Conservation (phyloP, 2,113 vertebrate species). For the Nematolebias whitei region DNA sequence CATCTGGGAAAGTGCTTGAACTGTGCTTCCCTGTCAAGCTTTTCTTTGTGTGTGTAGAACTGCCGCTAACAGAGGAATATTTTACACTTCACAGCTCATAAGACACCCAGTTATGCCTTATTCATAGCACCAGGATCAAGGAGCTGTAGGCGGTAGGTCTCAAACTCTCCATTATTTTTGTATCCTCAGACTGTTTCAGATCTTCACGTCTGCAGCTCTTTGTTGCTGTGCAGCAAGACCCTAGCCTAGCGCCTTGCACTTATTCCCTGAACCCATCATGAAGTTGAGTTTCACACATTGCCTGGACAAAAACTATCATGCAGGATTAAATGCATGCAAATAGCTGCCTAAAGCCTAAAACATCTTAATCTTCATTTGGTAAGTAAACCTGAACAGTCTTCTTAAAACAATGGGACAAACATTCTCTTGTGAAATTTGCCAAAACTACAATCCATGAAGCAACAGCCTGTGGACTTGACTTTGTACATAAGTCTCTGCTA, state of each 20-base stretch:
- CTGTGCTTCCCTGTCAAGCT: slow-evolving; percentile 32
- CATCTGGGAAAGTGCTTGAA: slow-evolving; percentile 52
- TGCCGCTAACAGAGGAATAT: slow-evolving; percentile 22
- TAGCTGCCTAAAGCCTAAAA: slow-evolving; percentile 17
- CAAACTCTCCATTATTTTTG: slow-evolving; percentile 32
- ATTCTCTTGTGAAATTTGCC: slow-evolving; percentile 27
- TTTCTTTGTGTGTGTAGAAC: slow-evolving; percentile 42
- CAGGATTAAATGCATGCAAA: slow-evolving; percentile 13
- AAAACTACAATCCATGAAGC: slow-evolving; percentile 27
- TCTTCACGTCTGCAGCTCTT: slow-evolving; percentile 46
- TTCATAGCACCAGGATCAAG: slow-evolving; percentile 33
- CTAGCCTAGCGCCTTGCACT: slow-evolving; percentile 2
- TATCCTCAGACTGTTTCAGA: slow-evolving; percentile 44
- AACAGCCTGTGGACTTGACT: slow-evolving; percentile 17
- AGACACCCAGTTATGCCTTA: slow-evolving; percentile 47
- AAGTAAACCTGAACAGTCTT: slow-evolving; percentile 44
- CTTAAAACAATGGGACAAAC: slow-evolving; percentile 44
- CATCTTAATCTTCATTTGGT: too few species aligned
- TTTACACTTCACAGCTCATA: slow-evolving; percentile 52
- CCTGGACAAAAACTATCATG: slow-evolving; percentile 28
- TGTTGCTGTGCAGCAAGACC: too few species aligned
- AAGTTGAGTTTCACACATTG: slow-evolving; percentile 33
- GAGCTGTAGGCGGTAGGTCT: slow-evolving; percentile 1
- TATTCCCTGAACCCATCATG: slow-evolving; percentile 34
- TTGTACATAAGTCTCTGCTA: slow-evolving; percentile 35